Base-by-base conservation (phyloP, 2,113 vertebrate genomes). In the Gobiocypris rarus region DNA sequence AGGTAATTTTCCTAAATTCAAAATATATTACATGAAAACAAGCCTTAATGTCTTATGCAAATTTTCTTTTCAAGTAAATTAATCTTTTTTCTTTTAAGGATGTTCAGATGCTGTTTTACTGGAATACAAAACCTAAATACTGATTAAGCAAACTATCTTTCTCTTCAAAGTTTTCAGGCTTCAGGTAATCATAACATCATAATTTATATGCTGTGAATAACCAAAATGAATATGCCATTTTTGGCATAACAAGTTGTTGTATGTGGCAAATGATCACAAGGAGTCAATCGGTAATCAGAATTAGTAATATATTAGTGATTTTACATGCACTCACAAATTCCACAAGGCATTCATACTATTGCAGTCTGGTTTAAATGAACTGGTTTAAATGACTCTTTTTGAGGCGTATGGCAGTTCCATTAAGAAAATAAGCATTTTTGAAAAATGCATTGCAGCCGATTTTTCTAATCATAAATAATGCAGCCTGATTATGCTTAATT, bases 51-150 rank as follows among this genome's bases (percentile, higher is more conserved):
- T 70, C 34, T 11, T n/a, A 19, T 11, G 34, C 9, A 19, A 11
- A 48, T 26, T 45, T 45, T 73, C 41, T 24, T 14, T 11, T 73
- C 22, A 45, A 26, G n/a, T 1, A 48, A 45, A 48, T 73, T 0
- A 0, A 71, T 45, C 11, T 45, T 24, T 48, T 38, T 45, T 22
- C 24, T 41, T 71, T 41, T 26, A n/a, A 48, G 41, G n/a, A 73
- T 73, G 41, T 24, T 73, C 11, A 45, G 69, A 71, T 73, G 41
- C 45, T 13, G 38, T 45, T 45, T 71, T 24, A 73, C n/a, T 73
- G 22, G 5, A 48, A 73, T 48, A 45, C n/a, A 70, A 41, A 9
- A 41, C 19, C 43, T 43, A 24, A 71, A 71, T 45, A 45, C 65
- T 38, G 17, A 38, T 59, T 24, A 59, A 24, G n/a, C 9, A 65